Percentiles rank a stretch among this genome's conserved stretches.
Evolutionary conservation across 2,113 vertebrate genomes (phyloP).

Genomic region (Tapirus terrestris): DNA sequence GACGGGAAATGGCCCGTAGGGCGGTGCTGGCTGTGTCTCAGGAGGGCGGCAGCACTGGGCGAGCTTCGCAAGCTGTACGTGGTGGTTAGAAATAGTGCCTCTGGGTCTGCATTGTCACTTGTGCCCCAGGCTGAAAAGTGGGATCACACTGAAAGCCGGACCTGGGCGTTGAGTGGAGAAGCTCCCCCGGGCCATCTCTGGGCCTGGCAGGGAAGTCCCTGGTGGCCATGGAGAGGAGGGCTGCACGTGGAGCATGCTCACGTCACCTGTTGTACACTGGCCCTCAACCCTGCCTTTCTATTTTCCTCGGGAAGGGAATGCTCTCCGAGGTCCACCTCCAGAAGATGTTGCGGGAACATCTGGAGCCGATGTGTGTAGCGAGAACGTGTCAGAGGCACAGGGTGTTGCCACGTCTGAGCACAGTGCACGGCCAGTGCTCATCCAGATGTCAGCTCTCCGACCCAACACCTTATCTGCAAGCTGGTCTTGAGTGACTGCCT

Average conservation of each 20-base stretch:
- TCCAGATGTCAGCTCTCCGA: not conserved
- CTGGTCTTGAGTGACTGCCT: rapidly evolving
- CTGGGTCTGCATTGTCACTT: rapidly evolving
- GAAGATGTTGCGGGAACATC: not conserved
- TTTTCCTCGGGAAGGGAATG: not conserved
- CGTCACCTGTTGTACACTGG: rapidly evolving
- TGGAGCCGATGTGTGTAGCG: not conserved
- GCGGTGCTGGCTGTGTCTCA: not conserved
- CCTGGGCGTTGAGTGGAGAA: not conserved
- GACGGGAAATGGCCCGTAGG: not conserved
- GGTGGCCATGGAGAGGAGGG: not conserved
- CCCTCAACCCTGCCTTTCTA: rapidly evolving
- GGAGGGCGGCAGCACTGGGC: not conserved
- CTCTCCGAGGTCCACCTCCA: rapidly evolving
- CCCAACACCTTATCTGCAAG: not conserved
- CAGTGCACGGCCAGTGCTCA: rapidly evolving
- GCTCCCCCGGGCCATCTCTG: not conserved
- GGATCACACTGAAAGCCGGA: not conserved
- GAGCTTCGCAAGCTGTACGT: rapidly evolving
- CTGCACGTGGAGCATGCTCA: rapidly evolving
- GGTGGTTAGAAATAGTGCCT: not conserved
- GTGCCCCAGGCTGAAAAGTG: not conserved
- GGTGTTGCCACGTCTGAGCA: rapidly evolving
- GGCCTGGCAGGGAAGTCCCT: not conserved
- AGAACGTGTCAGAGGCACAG: rapidly evolving